A percentile compares a stretch with the other conserved stretches of the same genome.
These are phyloP conservation scores for Peromyscus polionotus DNA, from an alignment of 2,113 vertebrate genomes.

Conservation along the genomic window DNA sequence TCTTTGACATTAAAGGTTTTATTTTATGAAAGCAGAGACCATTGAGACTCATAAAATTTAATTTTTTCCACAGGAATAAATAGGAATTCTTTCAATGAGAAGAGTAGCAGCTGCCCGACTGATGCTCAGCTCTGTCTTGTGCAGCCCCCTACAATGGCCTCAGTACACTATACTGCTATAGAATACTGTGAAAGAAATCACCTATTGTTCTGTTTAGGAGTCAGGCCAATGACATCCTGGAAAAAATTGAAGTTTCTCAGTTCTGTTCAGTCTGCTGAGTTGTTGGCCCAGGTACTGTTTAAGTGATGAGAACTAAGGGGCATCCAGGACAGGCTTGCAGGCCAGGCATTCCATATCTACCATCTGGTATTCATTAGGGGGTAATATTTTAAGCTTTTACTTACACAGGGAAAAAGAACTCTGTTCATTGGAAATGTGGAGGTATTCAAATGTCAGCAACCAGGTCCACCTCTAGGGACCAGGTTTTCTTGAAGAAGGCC, in stretches of 20 bases:
- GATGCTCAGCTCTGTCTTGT: not conserved
- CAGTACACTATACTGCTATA: not conserved
- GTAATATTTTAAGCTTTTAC: slow-evolving; percentile 53
- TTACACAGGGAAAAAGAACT: not conserved
- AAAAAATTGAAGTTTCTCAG: slow-evolving; percentile 92
- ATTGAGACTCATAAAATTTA: not conserved
- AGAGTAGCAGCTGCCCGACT: not conserved
- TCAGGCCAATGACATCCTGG: slow-evolving; percentile 91
- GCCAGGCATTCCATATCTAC: not conserved
- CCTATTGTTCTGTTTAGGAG: slow-evolving; percentile 94
- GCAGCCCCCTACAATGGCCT: not conserved
- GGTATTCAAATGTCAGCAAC: not conserved
- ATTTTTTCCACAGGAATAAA: not conserved
- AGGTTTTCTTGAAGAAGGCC: not conserved
- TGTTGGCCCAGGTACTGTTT: not conserved
- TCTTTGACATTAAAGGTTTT: not conserved
- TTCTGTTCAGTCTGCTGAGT: slow-evolving; percentile 50
- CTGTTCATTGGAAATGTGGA: not conserved
- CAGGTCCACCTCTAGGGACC: not conserved
- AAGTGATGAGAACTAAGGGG: not conserved
- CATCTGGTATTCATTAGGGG: slow-evolving; percentile 79
- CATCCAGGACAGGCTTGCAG: not conserved
- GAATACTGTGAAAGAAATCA: slow-evolving; percentile 95
- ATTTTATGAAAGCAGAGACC: not conserved
- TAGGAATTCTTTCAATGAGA: not conserved